Percentiles rank a stretch among this genome's conserved stretches.
phyloP scores from a whole-genome alignment of 2,888 invertebrate genomes.

The Zaprionus lineosus region DNA sequence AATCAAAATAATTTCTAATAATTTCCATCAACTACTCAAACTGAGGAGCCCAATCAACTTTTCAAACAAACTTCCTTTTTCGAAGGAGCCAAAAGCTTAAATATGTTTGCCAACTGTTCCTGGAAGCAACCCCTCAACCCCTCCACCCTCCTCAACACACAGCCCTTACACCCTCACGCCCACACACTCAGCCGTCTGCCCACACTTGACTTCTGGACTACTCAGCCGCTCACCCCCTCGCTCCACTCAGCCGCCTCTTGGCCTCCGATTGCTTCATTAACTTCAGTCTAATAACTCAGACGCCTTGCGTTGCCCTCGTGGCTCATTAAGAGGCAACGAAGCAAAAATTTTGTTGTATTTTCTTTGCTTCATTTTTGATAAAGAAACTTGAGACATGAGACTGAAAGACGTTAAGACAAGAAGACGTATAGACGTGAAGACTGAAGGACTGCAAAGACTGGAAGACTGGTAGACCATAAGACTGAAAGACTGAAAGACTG shows the following conservation, averaged over 20 bases:
- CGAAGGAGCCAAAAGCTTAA: slow-evolving; percentile 31
- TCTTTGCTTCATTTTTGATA: slow-evolving; percentile 11
- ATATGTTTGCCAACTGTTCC: slow-evolving; percentile 38
- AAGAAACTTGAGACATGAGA: too few species aligned
- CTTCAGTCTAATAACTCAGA: slow-evolving; percentile 41
- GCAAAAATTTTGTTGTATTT: slow-evolving; percentile 30
- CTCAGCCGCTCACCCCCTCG: background rate
- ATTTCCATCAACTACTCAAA: slow-evolving; percentile 17
- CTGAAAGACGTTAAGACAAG: too few species aligned
- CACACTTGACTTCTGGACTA: too few species aligned
- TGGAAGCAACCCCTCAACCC: background rate
- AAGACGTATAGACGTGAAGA: too few species aligned
- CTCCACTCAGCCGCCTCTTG: background rate
- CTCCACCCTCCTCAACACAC: too few species aligned
- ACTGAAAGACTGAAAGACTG: too few species aligned
- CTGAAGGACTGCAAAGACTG: too few species aligned
- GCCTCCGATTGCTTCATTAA: slow-evolving; percentile 38
- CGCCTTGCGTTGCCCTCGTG: slow-evolving; percentile 19
- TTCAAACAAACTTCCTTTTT: slow-evolving; percentile 34
- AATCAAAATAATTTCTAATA: slow-evolving; percentile 11
- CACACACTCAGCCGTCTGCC: too few species aligned
- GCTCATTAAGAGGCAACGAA: slow-evolving; percentile 47
- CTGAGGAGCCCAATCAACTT: slow-evolving; percentile 45
- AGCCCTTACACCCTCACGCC: too few species aligned
- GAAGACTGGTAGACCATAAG: too few species aligned